Evolutionary conservation across 2,113 vertebrate genomes (phyloP).

Genomic region (Neolamprologus fasciatus): DNA sequence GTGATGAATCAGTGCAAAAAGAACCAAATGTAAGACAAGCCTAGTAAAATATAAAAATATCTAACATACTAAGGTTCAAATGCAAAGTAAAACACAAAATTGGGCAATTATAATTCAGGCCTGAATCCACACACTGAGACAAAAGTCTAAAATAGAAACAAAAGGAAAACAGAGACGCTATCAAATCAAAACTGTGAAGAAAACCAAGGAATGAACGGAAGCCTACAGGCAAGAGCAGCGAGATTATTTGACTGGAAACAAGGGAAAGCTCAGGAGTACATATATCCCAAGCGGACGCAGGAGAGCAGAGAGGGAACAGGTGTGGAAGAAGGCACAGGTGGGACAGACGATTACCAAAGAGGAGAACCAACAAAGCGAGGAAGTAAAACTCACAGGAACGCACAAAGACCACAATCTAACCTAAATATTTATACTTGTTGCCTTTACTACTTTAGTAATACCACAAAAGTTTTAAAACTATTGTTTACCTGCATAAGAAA

Average conservation of each 20-base stretch:
- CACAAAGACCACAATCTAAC: not conserved
- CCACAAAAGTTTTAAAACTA: not conserved
- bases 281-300: accelerated
- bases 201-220: not conserved
- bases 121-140: not conserved
- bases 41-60: not conserved
- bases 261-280: not conserved
- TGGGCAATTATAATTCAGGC: not conserved
- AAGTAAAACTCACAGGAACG: not conserved
- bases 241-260: not conserved
- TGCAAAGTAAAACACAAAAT: not conserved
- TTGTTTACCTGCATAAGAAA: not conserved
- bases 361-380: not conserved
- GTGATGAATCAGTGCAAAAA: not conserved
- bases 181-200: not conserved
- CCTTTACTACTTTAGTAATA: not conserved
- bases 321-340: not conserved
- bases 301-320: not conserved
- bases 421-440: not conserved
- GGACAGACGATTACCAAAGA: not conserved
- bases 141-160: not conserved
- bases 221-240: not conserved
- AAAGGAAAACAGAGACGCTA: not conserved
- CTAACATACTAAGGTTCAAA: not conserved
- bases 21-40: not conserved